Evolutionary conservation across 2,797 vertebrate genomes (phyloP).

Genomic region (Potorous gilbertii): DNA sequence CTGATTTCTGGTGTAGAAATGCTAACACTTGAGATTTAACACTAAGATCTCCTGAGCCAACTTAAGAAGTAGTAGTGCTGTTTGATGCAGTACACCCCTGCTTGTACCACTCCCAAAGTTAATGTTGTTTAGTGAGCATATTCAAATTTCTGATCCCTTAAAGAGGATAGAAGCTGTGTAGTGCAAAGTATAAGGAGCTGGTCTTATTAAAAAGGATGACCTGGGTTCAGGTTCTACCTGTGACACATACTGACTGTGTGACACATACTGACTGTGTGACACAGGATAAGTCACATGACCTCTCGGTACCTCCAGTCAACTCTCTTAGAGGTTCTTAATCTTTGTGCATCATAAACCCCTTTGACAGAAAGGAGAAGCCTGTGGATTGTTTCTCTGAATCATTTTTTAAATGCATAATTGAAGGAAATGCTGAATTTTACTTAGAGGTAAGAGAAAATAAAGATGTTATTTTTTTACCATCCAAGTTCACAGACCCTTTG

Average conservation of each 20-base stretch:
- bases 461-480: not conserved
- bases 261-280: not conserved
- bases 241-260: not conserved
- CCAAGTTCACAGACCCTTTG: not conserved
- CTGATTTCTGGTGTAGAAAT: not conserved
- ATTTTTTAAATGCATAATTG: not conserved
- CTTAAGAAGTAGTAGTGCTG: not conserved
- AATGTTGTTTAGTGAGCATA: not conserved
- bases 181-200: not conserved
- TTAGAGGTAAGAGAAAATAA: not conserved
- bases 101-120: not conserved
- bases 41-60: not conserved
- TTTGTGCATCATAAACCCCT: not conserved
- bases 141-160: conserved; percentile 8
- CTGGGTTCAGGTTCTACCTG: not conserved
- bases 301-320: not conserved
- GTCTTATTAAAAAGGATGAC: not conserved
- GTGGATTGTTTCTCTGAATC: not conserved
- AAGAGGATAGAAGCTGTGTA: not conserved
- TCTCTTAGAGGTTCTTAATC: not conserved
- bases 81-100: not conserved
- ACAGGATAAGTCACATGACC: not conserved
- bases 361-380: not conserved
- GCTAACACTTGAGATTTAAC: not conserved
- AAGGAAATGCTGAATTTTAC: not conserved